These are phyloP conservation scores for Pterocles gutturalis DNA, from an alignment of 2,113 vertebrate genomes.

Conservation along the genomic window DNA sequence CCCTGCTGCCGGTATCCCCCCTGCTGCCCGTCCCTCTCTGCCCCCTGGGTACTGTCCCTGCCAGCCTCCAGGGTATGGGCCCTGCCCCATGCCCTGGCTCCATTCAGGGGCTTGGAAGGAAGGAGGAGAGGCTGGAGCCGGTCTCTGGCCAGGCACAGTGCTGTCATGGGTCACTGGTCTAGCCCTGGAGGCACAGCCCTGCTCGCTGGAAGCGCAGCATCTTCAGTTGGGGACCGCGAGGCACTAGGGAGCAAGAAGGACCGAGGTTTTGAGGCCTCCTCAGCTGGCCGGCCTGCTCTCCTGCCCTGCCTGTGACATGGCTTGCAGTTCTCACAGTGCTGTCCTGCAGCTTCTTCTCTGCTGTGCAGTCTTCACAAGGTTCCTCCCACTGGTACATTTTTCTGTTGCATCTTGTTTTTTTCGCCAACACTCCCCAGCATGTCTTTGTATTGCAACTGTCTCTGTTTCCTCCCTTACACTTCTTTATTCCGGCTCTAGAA, in stretches of 20 bases:
- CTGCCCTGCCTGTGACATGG: rapidly evolving
- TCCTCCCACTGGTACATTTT: rapidly evolving
- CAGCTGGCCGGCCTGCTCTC: rapidly evolving
- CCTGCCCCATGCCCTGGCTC: neutral
- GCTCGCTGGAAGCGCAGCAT: neutral
- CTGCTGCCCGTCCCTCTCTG: too few species aligned
- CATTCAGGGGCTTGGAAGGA: rapidly evolving
- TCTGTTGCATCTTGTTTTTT: neutral
- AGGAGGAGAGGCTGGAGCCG: neutral
- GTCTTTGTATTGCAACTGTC: neutral
- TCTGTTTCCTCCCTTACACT: neutral
- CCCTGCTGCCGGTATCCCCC: neutral
- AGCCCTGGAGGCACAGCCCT: rapidly evolving
- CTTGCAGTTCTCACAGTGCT: neutral
- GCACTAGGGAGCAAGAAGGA: neutral
- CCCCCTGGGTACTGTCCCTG: too few species aligned
- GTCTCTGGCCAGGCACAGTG: rapidly evolving
- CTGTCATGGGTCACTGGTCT: rapidly evolving
- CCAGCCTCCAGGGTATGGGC: too few species aligned
- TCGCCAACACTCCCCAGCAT: rapidly evolving
- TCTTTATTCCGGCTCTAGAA: neutral
- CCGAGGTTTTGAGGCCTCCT: too few species aligned
- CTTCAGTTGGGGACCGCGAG: rapidly evolving
- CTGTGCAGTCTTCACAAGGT: neutral
- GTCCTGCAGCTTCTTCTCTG: neutral